Conservation (phyloP, 1,140 invertebrate genomes). For the Acromyrmex charruanus region DNA sequence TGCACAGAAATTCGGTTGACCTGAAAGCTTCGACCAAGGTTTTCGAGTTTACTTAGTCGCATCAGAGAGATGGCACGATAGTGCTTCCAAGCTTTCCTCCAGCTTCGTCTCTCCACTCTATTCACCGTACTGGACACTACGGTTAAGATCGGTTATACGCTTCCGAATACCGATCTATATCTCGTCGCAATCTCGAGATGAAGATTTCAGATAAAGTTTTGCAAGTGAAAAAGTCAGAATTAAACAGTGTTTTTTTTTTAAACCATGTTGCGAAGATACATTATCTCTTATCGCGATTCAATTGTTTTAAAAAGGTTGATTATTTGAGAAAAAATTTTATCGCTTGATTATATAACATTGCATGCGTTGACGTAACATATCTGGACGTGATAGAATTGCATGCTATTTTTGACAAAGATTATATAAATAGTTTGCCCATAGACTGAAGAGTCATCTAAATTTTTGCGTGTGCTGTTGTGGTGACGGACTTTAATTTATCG, state of each 20-base stretch:
- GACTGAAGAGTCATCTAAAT: neutral
- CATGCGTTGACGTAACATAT: neutral
- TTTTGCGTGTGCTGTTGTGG: neutral
- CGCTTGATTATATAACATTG: neutral
- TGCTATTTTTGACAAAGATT: neutral
- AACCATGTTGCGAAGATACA: neutral
- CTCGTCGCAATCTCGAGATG: slow-evolving; percentile 39
- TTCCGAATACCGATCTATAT: slow-evolving; percentile 41
- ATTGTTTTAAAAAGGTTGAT: neutral
- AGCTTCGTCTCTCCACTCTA: slow-evolving; percentile 37
- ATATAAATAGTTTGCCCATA: neutral
- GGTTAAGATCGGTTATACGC: slow-evolving; percentile 55
- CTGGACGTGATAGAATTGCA: neutral
- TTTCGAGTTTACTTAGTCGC: slow-evolving; percentile 48
- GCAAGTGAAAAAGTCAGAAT: slow-evolving; percentile 35
- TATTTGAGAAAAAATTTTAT: neutral
- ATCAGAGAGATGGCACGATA: slow-evolving; percentile 62
- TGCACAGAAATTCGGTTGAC: slow-evolving; percentile 50
- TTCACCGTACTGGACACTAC: slow-evolving; percentile 37
- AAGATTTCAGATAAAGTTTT: slow-evolving; percentile 51
- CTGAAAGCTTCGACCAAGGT: slow-evolving; percentile 48
- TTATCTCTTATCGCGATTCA: neutral
- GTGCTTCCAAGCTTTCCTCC: slow-evolving; percentile 38
- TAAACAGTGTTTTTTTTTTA: slow-evolving; percentile 28
- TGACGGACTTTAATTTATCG: slow-evolving; percentile 12